Percentiles rank a stretch among this genome's conserved stretches.
phyloP scores from a whole-genome alignment of 2,113 vertebrate genomes.

The Ramphastos sulfuratus region DNA sequence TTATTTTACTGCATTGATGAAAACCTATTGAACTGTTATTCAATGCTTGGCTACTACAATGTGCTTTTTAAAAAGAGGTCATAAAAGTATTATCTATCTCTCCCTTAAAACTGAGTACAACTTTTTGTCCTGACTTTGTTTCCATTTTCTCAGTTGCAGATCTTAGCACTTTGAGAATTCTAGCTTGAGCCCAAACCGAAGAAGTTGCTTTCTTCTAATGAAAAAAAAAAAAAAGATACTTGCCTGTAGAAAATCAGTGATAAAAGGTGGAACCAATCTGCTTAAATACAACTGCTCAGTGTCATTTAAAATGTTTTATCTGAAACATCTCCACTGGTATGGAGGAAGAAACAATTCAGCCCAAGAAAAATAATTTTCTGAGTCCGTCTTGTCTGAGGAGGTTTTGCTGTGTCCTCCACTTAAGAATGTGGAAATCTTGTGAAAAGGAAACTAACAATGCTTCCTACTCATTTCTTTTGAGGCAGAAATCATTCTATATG shows the following conservation, averaged over 20 bases:
- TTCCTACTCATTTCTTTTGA: background rate
- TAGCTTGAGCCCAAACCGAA: background rate
- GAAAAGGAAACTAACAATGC: background rate
- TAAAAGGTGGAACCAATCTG: background rate
- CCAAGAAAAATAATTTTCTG: background rate
- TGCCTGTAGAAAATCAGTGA: background rate
- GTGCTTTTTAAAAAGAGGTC: background rate
- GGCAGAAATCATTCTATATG: background rate
- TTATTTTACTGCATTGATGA: conserved; percentile 22
- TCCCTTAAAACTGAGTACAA: background rate
- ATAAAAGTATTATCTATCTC: background rate
- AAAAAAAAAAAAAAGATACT: background rate
- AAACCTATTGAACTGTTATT: conserved; percentile 16
- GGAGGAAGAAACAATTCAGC: background rate
- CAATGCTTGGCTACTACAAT: background rate
- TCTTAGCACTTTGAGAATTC: background rate
- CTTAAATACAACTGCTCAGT: background rate
- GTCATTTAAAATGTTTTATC: background rate
- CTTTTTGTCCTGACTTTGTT: background rate
- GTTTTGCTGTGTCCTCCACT: background rate
- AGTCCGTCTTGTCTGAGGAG: background rate
- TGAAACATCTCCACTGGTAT: background rate
- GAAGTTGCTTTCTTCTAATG: background rate
- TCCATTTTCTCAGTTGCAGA: background rate
- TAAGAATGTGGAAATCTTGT: background rate